These are phyloP conservation scores for Acleris literana DNA, from an alignment of 2,888 invertebrate genomes.

Conservation along the genomic window DNA sequence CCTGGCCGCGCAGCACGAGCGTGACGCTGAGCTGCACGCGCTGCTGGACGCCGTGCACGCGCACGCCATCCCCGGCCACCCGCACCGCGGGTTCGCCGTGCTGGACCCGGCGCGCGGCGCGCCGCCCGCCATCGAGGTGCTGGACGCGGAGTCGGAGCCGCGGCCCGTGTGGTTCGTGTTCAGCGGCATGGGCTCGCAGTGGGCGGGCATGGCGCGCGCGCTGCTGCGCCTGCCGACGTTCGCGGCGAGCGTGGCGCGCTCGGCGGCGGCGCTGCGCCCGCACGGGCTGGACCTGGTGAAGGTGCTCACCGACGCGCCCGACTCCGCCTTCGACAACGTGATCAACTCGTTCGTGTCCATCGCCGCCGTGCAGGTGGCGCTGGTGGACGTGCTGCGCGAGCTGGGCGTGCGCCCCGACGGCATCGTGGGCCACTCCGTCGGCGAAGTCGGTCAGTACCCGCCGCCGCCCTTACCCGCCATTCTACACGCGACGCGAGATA, in stretches of 20 bases:
- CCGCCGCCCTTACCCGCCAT: no score
- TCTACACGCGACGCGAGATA: not conserved
- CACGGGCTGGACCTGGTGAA: conserved; percentile 93
- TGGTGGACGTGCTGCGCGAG: conserved; percentile 93
- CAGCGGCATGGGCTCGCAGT: conserved; percentile 99
- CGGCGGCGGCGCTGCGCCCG: conserved; percentile 89
- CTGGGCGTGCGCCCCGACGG: conserved; percentile 94
- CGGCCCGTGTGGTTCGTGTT: conserved; percentile 97
- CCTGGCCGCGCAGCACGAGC: conserved; percentile 82
- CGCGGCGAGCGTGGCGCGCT: conserved; percentile 89
- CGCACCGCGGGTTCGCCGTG: conserved; percentile 91
- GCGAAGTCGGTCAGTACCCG: conserved; percentile 87
- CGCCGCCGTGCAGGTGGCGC: conserved; percentile 97
- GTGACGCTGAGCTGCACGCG: conserved; percentile 89
- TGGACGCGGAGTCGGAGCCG: conserved; percentile 79
- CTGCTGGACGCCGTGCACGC: conserved; percentile 90
- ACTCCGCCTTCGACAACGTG: conserved; percentile 92
- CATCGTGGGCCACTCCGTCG: conserved; percentile 97
- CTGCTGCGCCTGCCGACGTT: conserved; percentile 93
- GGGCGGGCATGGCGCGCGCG: conserved; percentile 96
- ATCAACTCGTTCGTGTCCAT: conserved; percentile 96
- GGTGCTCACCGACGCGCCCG: conserved; percentile 89
- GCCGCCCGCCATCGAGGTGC: conserved; percentile 13
- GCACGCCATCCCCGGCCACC: conserved; percentile 88
- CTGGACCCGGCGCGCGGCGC: conserved; percentile 70